These are phyloP conservation scores for Odontocerum albicorne DNA, from an alignment of 2,888 invertebrate genomes.

Conservation along the genomic window DNA sequence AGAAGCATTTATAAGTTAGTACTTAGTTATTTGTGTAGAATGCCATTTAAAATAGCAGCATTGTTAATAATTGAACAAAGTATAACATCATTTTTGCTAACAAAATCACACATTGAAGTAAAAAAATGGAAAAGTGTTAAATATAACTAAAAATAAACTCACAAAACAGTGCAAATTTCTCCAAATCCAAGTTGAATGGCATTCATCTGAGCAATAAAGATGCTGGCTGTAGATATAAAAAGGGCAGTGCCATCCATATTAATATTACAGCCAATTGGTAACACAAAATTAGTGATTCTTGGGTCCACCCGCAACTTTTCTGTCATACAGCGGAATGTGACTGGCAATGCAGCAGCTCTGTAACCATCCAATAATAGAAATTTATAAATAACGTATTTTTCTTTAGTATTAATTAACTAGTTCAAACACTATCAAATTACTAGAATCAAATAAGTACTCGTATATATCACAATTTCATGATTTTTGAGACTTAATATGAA, in stretches of 20 bases:
- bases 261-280: constrained; percentile 89
- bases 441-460: too few species aligned
- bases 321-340: constrained; percentile 85
- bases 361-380: constrained; percentile 31
- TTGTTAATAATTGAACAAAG: too few species aligned
- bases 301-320: constrained; percentile 79
- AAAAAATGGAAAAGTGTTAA: too few species aligned
- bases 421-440: too few species aligned
- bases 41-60: too few species aligned
- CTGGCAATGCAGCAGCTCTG: constrained; percentile 86
- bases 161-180: constrained; percentile 87
- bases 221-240: constrained; percentile 87
- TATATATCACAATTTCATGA: too few species aligned
- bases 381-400: constrained; percentile 9
- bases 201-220: constrained; percentile 89
- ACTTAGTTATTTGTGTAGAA: too few species aligned
- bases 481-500: too few species aligned
- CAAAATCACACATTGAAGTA: too few species aligned
- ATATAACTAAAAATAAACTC: constrained; percentile 71
- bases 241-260: constrained; percentile 93
- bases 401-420: constrained; percentile 1
- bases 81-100: too few species aligned
- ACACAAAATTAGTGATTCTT: constrained; percentile 82
- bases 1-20: too few species aligned
- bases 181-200: constrained; percentile 77